A percentile compares a stretch with the other conserved stretches of the same genome.
phyloP scores from a whole-genome alignment of 2,888 invertebrate species.

The Caenorhabditis zanzibari region DNA sequence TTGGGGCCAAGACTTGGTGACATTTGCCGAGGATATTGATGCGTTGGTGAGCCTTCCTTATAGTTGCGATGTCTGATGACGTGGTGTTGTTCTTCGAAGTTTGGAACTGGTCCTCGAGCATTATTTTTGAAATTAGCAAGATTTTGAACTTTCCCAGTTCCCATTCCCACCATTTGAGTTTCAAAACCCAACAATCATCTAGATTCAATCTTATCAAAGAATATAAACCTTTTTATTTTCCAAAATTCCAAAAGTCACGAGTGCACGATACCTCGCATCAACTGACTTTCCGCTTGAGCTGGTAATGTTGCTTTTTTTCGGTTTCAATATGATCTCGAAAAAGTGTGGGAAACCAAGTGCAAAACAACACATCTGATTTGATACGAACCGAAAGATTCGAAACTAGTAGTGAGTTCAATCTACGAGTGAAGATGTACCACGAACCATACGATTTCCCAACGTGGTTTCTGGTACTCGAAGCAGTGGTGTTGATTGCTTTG shows the following conservation, averaged over 20 bases:
- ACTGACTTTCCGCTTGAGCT: conserved; percentile 18
- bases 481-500: neutral
- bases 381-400: neutral
- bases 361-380: conserved; percentile 7
- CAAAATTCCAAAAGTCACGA: neutral
- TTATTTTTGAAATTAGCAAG: too few relatives aligned
- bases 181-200: neutral
- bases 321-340: neutral
- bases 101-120: neutral
- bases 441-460: neutral
- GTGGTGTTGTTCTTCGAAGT: neutral
- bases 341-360: conserved; percentile 3
- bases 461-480: conserved; percentile 30
- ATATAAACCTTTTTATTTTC: neutral
- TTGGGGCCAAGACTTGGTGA: too few relatives aligned
- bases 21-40: too few relatives aligned
- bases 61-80: neutral
- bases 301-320: neutral
- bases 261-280: neutral
- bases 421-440: conserved; percentile 18
- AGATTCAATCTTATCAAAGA: too few relatives aligned
- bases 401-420: neutral
- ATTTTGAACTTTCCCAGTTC: too few relatives aligned
- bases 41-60: too few relatives aligned
- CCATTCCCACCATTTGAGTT: neutral